Evolutionary conservation across 64 coral and sea anemone species (phyloP), one percentile per base, ranked within the genome.

Genomic region (Stylophora pistillata): DNA sequence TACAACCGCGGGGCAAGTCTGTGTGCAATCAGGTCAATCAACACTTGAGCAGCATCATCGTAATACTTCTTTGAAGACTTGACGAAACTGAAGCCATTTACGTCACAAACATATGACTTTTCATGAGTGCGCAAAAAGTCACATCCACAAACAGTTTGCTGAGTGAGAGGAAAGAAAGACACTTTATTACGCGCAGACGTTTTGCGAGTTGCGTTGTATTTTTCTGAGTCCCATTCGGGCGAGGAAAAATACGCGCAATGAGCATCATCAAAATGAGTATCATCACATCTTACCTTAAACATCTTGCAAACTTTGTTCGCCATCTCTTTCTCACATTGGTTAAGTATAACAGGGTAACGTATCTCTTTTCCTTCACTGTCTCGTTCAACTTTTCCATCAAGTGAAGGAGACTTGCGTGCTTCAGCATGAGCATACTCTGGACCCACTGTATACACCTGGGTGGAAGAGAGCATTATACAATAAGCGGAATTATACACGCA

Each of bases 111-210:
- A 32, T 95, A 99, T 3, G 97, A 99, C 81, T 92, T 95, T 13
- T 93, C 97, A 63, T 91, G 94, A 28, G 90, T 92, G 53, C 97
- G 86, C 32, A 99, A 74, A 71, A 99, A 74, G 34, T 99, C 97
- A 90, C 95, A 99, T 20, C 97, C 97, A 85, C 97, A 99, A 31
- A 99, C 97, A 29, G 97, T 93, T 99, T 99, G 97, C 97, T 99
- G 25, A 6, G 41, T 28, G 69, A 62, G 60, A 26, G 56, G 58
- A 81, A 29, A 68, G 12, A 68, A 68, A 11, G 21, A 68, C 17
- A 60, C 17, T 2, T 60, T 18, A 60, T 15, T 47, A 47, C 37
- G 37, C 37, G 37, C 37, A 7, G 37, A 47, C 7, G 37, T 47
- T 47, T 47, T 47, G 1, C 37, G 37, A 47, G 37, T 7, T 47